phyloP scores from a whole-genome alignment of 2,797 vertebrate species.

The Vultur gryphus region DNA sequence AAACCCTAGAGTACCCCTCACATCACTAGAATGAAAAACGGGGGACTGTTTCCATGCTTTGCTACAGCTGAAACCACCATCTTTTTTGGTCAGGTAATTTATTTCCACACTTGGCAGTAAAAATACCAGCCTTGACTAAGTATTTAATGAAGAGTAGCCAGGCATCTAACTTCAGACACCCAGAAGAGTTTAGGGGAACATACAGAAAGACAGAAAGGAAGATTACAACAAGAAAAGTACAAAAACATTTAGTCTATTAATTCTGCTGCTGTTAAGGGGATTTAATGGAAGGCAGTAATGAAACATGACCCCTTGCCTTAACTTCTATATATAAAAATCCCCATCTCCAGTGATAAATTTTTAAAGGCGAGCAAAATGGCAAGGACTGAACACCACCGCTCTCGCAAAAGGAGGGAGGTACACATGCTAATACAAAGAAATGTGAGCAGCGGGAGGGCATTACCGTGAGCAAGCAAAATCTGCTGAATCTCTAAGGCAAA shows the following conservation, averaged over 20 bases:
- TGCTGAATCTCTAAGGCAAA: neutral
- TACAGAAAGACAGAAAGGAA: neutral
- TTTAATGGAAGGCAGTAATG: neutral
- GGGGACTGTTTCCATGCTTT: neutral
- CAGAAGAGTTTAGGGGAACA: neutral
- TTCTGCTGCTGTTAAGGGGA: neutral
- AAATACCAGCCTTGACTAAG: neutral
- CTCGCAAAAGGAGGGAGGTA: too few relatives aligned
- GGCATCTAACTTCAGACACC: neutral
- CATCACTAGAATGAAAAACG: neutral
- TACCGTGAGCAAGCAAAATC: neutral
- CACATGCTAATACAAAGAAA: neutral
- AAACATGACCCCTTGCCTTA: neutral
- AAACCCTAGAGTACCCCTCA: neutral
- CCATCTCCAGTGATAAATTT: rapidly evolving
- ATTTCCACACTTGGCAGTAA: neutral
- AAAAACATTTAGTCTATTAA: neutral
- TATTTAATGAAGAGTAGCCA: neutral
- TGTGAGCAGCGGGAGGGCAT: neutral
- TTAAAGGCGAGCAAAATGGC: neutral
- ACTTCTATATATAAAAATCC: neutral
- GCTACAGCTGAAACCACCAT: neutral
- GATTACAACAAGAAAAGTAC: neutral
- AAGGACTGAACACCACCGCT: neutral
- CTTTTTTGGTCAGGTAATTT: neutral